A percentile compares a stretch with the other conserved stretches of the same genome.
phyloP scores from a whole-genome alignment of 2,113 vertebrate genomes.

The Serilophus lunatus region DNA sequence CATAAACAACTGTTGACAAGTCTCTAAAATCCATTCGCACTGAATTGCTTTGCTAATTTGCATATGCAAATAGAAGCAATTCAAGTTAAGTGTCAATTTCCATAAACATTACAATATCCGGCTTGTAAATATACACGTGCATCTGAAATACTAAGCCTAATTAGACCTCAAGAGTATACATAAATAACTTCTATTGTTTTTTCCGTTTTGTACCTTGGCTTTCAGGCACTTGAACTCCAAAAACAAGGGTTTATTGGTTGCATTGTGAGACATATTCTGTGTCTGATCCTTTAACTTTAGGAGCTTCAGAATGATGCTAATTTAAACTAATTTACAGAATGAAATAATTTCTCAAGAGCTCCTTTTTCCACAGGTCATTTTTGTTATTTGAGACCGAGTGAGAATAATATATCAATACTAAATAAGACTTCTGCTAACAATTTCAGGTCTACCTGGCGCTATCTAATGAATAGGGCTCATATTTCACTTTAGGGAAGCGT shows the following conservation, averaged over 20 bases:
- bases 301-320: neutral
- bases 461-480: neutral
- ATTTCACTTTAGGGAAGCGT: neutral
- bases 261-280: neutral
- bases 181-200: constrained; percentile 52
- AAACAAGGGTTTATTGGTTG: neutral
- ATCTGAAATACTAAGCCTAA: constrained; percentile 45
- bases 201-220: constrained; percentile 24
- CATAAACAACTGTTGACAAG: constrained; percentile 18
- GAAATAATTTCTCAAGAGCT: neutral
- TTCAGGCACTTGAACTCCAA: constrained; percentile 16
- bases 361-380: neutral
- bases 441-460: neutral
- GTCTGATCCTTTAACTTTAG: neutral
- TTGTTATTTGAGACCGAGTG: neutral
- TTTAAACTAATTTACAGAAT: neutral
- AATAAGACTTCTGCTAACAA: neutral
- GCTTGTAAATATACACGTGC: constrained; percentile 11
- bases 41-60: constrained; percentile 37
- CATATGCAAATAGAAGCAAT: constrained; percentile 64
- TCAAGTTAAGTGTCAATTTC: constrained; percentile 65
- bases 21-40: constrained; percentile 3
- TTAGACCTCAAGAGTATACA: constrained; percentile 56
- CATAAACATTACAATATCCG: constrained; percentile 54
- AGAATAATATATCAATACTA: neutral